Evolutionary conservation across 2,888 invertebrate species (phyloP).

Genomic region (Apotomis betuletana): DNA sequence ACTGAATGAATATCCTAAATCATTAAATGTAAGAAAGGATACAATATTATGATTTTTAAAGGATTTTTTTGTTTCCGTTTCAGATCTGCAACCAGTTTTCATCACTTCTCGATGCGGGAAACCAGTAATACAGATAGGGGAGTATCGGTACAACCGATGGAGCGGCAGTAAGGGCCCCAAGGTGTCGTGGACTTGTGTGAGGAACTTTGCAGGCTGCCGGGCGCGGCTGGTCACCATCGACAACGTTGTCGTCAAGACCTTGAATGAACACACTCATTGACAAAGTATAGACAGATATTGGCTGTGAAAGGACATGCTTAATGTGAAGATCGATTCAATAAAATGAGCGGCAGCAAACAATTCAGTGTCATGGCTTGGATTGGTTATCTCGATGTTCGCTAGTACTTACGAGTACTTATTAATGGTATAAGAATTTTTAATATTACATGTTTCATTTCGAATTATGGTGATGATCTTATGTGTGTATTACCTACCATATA

Average conservation of each 20-base stretch:
- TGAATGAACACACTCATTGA: constrained; percentile 38
- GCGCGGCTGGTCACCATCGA: constrained; percentile 44
- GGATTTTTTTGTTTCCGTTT: not conserved
- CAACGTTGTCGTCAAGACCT: constrained; percentile 34
- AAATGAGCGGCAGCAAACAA: not conserved
- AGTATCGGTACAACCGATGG: constrained; percentile 26
- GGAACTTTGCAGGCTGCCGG: constrained; percentile 39
- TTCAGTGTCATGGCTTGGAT: too few relatives aligned
- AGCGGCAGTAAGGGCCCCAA: constrained; percentile 17
- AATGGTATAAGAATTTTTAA: too few relatives aligned
- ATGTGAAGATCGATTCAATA: constrained; percentile 31
- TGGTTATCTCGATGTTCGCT: too few relatives aligned
- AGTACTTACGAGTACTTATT: too few relatives aligned
- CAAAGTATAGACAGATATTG: not conserved
- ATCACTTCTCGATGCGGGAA: constrained; percentile 19
- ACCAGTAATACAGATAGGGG: constrained; percentile 25
- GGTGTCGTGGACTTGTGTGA: constrained; percentile 29
- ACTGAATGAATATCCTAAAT: too few relatives aligned
- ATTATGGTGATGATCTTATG: too few relatives aligned
- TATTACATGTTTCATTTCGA: too few relatives aligned
- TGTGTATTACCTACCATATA: too few relatives aligned
- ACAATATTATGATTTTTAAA: too few relatives aligned
- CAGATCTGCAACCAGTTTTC: constrained; percentile 15
- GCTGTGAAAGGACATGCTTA: too few relatives aligned
- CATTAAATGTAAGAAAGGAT: too few relatives aligned